Evolutionary conservation across 2,888 invertebrate genomes (phyloP).

Genomic region (Ormia ochracea): DNA sequence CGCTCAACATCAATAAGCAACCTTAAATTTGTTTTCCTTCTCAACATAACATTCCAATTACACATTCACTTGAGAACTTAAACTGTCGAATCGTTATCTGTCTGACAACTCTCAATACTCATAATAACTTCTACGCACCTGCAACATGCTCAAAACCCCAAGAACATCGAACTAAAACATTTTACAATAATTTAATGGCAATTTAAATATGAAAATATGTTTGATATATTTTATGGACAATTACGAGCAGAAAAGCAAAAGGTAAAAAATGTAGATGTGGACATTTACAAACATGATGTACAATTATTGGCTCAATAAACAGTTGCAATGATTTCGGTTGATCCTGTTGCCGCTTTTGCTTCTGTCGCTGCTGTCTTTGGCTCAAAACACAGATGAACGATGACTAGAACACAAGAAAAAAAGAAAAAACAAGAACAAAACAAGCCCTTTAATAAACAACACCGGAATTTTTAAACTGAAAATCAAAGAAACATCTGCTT

Average conservation of each 20-base stretch:
- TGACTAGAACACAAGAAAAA: conserved; percentile 9
- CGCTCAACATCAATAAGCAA: too few species aligned
- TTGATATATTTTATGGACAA: conserved; percentile 60
- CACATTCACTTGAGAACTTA: too few species aligned
- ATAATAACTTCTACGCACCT: conserved; percentile 25
- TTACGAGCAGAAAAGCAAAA: conserved; percentile 18
- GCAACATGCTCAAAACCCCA: background rate
- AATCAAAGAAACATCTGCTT: conserved; percentile 59
- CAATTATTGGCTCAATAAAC: conserved; percentile 58
- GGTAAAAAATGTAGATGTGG: conserved; percentile 21
- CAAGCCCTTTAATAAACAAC: conserved; percentile 3
- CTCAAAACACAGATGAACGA: conserved; percentile 50
- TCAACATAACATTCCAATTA: too few species aligned
- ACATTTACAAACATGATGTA: conserved; percentile 54
- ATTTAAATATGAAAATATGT: conserved; percentile 61
- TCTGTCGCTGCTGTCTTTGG: background rate
- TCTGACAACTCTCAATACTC: background rate
- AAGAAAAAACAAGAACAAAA: background rate
- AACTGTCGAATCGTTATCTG: background rate
- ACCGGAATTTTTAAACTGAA: conserved; percentile 13
- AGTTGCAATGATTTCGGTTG: conserved; percentile 42
- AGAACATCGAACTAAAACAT: conserved; percentile 18
- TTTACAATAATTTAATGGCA: conserved; percentile 47
- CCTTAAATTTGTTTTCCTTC: too few species aligned
- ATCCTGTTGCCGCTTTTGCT: background rate